Evolutionary conservation across 2,888 invertebrate species (phyloP), one percentile per base, ranked within the genome.

Genomic region (Drosophila acutilabella): DNA sequence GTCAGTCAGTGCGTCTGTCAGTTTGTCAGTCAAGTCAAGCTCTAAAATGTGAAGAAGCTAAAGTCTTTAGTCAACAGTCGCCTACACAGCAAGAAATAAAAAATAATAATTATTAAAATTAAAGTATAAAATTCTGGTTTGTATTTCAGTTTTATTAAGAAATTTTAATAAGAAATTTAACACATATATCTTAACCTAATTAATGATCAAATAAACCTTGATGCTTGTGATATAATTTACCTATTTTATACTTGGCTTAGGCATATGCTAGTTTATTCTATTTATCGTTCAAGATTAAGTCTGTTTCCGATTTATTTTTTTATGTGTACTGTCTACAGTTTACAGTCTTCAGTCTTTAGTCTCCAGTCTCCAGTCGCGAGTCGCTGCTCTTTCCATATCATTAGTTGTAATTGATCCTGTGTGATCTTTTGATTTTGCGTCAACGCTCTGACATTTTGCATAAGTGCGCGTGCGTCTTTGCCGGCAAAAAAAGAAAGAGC

Each of bases 351-450:
- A 62, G 30, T 30, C 23, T 6, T 23, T 23, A 23, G 50, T 42
- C 40, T 42, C 30, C 14, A 51, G 50, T 66, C 56, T 44, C 42
- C 61, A 48, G 42, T 30, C 38, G 38, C 38, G 57, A 61, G 68
- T 57, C 73, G 48, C 52, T 60, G 30, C 30, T 58, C 65, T 79
- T 62, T 76, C 89, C 81, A 89, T 89, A 89, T 90, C 90, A 89
- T 89, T 89, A 89, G 85, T 83, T 89, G 88, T 89, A 89, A 89
- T 90, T 89, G 88, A 90, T 87, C 88, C 89, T 83, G 80, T 88
- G 86, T 84, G 87, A 86, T 86, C 84, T 86, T 86, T 85, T 89
- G 89, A 86, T 86, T 88, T 85, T 85, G 89, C 89, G 88, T 83
- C 83, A 83, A 86, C 87, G 84, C 88, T 86, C 87, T 86, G 86